Percentiles rank a stretch among this genome's conserved stretches.
phyloP scores from a whole-genome alignment of 1,140 invertebrate genomes.

The Camponotus pennsylvanicus region DNA sequence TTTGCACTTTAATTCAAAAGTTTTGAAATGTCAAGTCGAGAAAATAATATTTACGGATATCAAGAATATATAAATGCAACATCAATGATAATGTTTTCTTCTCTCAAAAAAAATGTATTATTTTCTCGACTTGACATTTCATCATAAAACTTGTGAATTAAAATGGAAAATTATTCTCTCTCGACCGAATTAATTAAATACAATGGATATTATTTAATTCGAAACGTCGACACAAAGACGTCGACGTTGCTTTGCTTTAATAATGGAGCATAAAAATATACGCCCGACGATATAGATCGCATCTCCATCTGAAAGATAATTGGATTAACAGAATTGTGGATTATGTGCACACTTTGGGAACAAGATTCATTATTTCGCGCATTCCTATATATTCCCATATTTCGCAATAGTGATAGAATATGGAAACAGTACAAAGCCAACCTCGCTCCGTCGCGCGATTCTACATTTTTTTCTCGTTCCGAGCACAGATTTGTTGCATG shows the following conservation, averaged over 20 bases:
- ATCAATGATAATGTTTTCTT: background rate
- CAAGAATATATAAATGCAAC: background rate
- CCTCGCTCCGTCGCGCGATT: background rate
- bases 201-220: background rate
- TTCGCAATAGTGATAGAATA: background rate
- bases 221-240: conserved; percentile 13
- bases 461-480: conserved; percentile 4
- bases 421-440: conserved; percentile 3
- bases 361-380: background rate
- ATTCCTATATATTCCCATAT: background rate
- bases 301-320: conserved; percentile 14
- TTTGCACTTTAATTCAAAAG: too few species aligned
- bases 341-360: background rate
- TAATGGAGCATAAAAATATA: background rate
- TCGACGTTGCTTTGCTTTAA: conserved; percentile 6
- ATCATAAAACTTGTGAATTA: background rate
- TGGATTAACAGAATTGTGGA: background rate
- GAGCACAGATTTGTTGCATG: conserved; percentile 53
- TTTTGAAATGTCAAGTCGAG: too few species aligned
- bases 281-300: background rate
- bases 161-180: conserved; percentile 29
- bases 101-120: too few species aligned
- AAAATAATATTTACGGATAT: too few species aligned
- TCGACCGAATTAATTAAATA: conserved; percentile 20
- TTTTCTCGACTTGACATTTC: background rate